A percentile compares a stretch with the other conserved stretches of the same genome.
These are phyloP conservation scores for Leucopsar rothschildi DNA, from an alignment of 2,113 vertebrate species.

Conservation along the genomic window DNA sequence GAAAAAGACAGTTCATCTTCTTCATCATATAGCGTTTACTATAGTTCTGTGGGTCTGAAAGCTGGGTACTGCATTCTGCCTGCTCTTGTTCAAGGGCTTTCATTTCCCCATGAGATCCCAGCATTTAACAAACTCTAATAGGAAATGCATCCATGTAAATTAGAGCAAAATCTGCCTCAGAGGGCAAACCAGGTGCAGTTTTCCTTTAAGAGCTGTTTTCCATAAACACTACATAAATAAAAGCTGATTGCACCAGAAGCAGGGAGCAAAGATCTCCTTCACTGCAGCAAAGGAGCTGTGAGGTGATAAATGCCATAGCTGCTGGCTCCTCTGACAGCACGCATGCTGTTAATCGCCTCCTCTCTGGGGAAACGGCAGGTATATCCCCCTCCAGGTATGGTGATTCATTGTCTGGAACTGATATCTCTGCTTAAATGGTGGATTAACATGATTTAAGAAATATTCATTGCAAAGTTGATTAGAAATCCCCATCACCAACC, in stretches of 20 bases:
- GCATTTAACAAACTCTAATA: not conserved
- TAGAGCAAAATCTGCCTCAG: not conserved
- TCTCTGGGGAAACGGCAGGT: conserved; percentile 55
- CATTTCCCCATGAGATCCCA: not conserved
- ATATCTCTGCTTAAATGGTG: conserved; percentile 51
- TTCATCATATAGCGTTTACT: not conserved
- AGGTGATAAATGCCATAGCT: conserved; percentile 40
- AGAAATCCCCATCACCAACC: conserved; percentile 57
- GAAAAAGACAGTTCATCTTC: not conserved
- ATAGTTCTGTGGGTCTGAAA: not conserved
- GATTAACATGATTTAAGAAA: conserved; percentile 69
- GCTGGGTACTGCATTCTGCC: not conserved
- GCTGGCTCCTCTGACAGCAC: conserved; percentile 44
- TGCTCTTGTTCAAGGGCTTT: not conserved
- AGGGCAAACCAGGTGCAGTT: conserved; percentile 30
- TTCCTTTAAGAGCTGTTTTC: conserved; percentile 44
- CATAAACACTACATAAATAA: conserved; percentile 57
- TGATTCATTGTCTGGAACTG: conserved; percentile 66
- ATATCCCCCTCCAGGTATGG: conserved; percentile 54
- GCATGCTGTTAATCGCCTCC: conserved; percentile 17
- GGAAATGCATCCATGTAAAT: not conserved
- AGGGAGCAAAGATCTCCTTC: conserved; percentile 30
- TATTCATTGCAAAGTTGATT: conserved; percentile 68
- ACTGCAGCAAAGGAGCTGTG: conserved; percentile 10
- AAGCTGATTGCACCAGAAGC: conserved; percentile 49